Conservation (phyloP, 2,113 vertebrate genomes). For the Opisthocomus hoazin region DNA sequence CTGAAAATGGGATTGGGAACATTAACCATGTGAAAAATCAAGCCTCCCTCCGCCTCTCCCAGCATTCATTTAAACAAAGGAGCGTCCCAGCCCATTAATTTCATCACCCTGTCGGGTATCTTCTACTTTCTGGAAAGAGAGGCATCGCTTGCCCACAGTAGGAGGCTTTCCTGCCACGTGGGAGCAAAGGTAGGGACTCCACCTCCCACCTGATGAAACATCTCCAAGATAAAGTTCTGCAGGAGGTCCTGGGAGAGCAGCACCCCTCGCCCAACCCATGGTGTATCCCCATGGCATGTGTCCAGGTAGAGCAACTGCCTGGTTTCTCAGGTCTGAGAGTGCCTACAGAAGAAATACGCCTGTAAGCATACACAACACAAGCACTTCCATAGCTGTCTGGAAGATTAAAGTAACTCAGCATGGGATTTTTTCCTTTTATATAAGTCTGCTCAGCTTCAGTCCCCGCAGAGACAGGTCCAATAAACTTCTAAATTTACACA, state of each 20-base stretch:
- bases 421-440: neutral
- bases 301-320: neutral
- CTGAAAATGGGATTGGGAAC: slow-evolving; percentile 2
- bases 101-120: neutral
- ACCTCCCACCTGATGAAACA: neutral
- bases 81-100: neutral
- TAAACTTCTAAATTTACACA: neutral
- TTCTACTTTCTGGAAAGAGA: neutral
- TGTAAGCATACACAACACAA: neutral
- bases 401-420: neutral
- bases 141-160: neutral
- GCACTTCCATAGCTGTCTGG: neutral
- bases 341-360: neutral
- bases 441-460: neutral
- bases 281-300: neutral
- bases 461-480: neutral
- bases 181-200: neutral
- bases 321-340: neutral
- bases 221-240: neutral
- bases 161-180: neutral
- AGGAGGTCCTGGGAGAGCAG: neutral
- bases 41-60: neutral
- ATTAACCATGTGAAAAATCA: slow-evolving; percentile 14
- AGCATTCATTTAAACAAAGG: neutral
- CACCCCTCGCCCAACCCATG: neutral